Evolutionary conservation across 2,888 invertebrate species (phyloP), one percentile per base, ranked within the genome.

Genomic region (Keiferia lycopersicella): DNA sequence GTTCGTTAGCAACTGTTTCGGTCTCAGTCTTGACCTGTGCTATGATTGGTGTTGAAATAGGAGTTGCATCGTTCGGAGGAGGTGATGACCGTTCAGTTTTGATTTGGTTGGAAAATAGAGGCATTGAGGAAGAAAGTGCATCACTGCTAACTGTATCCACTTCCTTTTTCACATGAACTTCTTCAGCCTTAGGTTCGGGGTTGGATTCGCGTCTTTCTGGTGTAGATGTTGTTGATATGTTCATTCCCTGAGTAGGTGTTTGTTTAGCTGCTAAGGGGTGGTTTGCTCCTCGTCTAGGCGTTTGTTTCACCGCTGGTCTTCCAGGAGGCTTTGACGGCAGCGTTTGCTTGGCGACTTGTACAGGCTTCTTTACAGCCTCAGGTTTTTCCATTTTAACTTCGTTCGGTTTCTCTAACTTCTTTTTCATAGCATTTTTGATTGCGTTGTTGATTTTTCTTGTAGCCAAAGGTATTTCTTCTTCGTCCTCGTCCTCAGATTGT

Each of bases 1-100:
- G 2, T 26, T 56, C 39, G 59, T 50, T 62, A 20, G 75, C 57
- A 10, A 71, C 41, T 12, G 69, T 64, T 22, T 81, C 88, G 0
- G 83, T 81, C 70, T 91, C 91, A 11, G 84, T 77, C 74, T 91
- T 91, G 2, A 91, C 78, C 50, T 69, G 79, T 1, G 87, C 80
- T 60, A 87, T 79, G 48, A 85, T 69, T 14, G 88, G 87, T 14
- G 86, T 83, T 0, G 79, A 76, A 10, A 18, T 41, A 1, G 48
- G 7, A n/a, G 68, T 64, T 34, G 68, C 69, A 11, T 71, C 77
- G 3, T 67, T 67, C 8, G 75, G 74, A 4, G 83, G 73, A 0
- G 91, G 88, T 0, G 90, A 85, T 0, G 82, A 67, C 64, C 88
- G 78, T 73, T 91, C 91, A 10, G 85, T 80, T 74, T 91, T 91